Evolutionary conservation across 2,113 vertebrate species (phyloP).

Genomic region (Microcebus murinus): DNA sequence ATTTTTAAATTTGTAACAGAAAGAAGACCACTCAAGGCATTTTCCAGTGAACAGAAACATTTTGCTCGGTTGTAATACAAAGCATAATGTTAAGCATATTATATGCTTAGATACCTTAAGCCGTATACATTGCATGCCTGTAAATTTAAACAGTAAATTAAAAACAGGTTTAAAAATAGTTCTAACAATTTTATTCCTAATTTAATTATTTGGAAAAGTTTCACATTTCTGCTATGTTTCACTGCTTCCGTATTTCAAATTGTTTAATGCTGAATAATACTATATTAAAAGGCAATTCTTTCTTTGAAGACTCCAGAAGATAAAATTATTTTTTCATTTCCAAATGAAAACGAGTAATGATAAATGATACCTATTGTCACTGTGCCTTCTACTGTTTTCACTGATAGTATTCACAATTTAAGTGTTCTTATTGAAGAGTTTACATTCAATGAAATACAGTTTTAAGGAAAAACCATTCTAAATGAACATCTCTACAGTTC

Average conservation of each 20-base stretch:
- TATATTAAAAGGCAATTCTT: neutral
- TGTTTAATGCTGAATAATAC: neutral
- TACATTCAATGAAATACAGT: neutral
- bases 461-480: slow-evolving; percentile 24
- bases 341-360: neutral
- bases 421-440: neutral
- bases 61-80: neutral
- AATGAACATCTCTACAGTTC: slow-evolving; percentile 41
- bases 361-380: neutral
- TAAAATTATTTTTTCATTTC: neutral
- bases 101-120: neutral
- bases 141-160: slow-evolving; percentile 1
- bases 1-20: neutral
- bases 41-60: neutral
- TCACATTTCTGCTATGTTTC: neutral
- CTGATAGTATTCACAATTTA: neutral
- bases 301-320: neutral
- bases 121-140: neutral
- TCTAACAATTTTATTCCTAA: neutral
- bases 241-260: neutral
- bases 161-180: neutral
- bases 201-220: neutral
- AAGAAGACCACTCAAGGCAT: neutral
- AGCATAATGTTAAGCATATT: neutral
- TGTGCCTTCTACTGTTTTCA: neutral